These are phyloP conservation scores for Ibidorhyncha struthersii DNA, from an alignment of 2,113 vertebrate genomes.

Conservation along the genomic window DNA sequence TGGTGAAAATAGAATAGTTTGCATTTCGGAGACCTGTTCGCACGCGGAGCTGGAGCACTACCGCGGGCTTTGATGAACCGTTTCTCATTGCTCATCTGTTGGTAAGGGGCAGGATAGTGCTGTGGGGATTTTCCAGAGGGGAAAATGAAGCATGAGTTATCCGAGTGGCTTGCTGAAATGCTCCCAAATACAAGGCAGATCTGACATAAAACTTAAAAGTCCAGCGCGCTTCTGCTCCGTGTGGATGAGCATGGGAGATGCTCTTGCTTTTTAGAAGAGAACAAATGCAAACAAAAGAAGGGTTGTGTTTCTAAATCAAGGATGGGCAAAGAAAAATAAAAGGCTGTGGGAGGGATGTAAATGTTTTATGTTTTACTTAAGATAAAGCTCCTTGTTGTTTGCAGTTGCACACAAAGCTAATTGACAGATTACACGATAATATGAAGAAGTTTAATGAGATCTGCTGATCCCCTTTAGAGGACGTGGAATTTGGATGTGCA, in stretches of 20 bases:
- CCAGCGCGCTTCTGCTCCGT: neutral
- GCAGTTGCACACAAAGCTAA: neutral
- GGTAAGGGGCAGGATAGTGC: neutral
- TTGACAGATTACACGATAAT: neutral
- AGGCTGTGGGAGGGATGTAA: neutral
- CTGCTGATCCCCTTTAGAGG: neutral
- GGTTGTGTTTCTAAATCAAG: neutral
- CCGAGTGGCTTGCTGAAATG: neutral
- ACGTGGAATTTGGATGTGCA: neutral
- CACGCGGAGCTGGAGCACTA: fast-evolving
- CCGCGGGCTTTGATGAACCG: neutral
- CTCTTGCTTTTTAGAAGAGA: neutral
- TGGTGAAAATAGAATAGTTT: neutral
- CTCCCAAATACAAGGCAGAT: neutral
- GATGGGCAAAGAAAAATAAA: neutral
- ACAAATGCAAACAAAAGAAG: neutral
- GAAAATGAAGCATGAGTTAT: neutral
- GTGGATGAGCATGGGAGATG: neutral
- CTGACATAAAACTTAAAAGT: neutral
- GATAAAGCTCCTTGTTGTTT: neutral
- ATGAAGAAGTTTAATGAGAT: slow-evolving; percentile 3
- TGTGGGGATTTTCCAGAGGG: neutral
- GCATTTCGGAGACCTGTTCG: neutral
- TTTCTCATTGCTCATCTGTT: neutral
- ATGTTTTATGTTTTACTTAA: neutral